Base-by-base conservation (phyloP, 2,888 invertebrate species). In the Caenorhabditis becei region DNA sequence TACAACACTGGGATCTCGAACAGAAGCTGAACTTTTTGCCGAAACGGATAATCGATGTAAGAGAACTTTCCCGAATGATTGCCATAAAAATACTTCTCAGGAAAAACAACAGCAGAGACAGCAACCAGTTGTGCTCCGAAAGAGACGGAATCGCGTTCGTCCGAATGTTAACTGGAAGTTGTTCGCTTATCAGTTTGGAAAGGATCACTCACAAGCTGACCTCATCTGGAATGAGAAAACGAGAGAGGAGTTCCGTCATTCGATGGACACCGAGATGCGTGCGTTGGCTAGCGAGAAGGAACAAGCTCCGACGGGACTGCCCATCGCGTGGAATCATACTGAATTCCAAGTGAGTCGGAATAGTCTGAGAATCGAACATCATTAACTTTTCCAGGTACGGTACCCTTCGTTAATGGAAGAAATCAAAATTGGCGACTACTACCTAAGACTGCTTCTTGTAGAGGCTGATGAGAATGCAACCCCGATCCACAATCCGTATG, bases 151-250 rank as follows among this genome's bases (percentile, higher is more conserved):
- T 92, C 92, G 95, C 81, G 94, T 97, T 80, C 41, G 77, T 4
- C 62, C 83, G 8, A 67, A 65, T 49, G 95, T 95, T 23, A 97
- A 97, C 93, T 97, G 97, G 96, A 94, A 94, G 63, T 93, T 96
- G 86, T 97, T 99, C 93, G 98, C 96, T 92, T 96, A 96, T 92
- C 95, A 96, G 92, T 99, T 99, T 92, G 94, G 94, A 91, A 94
- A 94, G 91, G 97, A 99, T 93, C 98, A 98, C 91, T 95, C 96
- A 74, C 94, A 96, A 92, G 96, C 98, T 0, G 97, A 98, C 93
- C 93, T 99, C 49, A 97, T 99, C 90, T 99, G 99, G 99, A 99
- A 99, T 92, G 97, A 97, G 91, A 88, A 96, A 95, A 99, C 98
- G 0, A 94, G 98, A 62, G 97, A 97, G 92, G 98, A 99, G 92